Evolutionary conservation across 1,140 invertebrate species (phyloP), one percentile per base, ranked within the genome.

Genomic region (Luehdorfia chinensis): DNA sequence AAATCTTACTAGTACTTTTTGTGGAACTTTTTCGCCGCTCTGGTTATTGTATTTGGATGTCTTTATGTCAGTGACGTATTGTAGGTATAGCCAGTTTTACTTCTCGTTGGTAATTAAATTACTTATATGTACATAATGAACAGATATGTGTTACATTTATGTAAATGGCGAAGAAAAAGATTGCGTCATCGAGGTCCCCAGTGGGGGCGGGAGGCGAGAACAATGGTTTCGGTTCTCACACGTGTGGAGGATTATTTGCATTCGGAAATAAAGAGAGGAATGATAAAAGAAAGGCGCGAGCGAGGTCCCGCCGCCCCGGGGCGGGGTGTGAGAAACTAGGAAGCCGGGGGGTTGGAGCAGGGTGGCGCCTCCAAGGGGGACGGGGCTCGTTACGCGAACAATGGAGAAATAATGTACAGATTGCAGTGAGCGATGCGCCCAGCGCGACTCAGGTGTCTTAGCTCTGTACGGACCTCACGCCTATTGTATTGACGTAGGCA

Each of bases 211-310:
- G 67, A 67, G 68, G 75, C 72, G 77, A 78, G 79, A 83, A 84
- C 80, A 87, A 84, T 84, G 85, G 83, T 87, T 87, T 87, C 85
- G 78, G 84, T 87, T 88, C 86, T 86, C 87, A 87, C 84, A 87
- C 87, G 84, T 87, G 81, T 84, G 83, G 80, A 84, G 80, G 83
- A 87, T 87, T 88, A 88, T 88, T 88, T 88, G 87, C 87, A 88
- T 88, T 87, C 85, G 84, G 84, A 88, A 88, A 88, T 88, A 88
- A 88, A 88, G 87, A 88, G 87, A 87, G 80, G 84, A 88, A 87
- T 87, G 84, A 88, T 87, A 87, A 84, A 85, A 85, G 80, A 84
- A 86, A 84, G 83, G 79, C 80, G 83, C 83, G 83, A 84, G 81
- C 61, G 65, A 73, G 73, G 73, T 75, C 66, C 77, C 73, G 69